These are phyloP conservation scores for Argentina silus DNA, from an alignment of 2,797 vertebrate species.

Conservation along the genomic window DNA sequence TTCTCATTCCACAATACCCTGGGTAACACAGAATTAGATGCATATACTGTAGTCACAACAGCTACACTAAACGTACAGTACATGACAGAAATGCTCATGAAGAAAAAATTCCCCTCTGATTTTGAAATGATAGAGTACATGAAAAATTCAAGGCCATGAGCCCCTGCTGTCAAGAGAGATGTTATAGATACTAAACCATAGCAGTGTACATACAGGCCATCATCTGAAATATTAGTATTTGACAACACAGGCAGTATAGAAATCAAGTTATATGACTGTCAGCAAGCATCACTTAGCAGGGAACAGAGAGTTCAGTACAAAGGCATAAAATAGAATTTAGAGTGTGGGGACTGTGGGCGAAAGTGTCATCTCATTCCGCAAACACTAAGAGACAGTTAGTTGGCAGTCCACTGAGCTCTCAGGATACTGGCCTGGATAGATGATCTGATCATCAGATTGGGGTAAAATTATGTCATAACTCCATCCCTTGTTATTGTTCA, in stretches of 20 bases:
- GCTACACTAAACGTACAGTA: no score
- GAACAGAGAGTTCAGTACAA: conserved; percentile 12
- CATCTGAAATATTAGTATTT: not conserved
- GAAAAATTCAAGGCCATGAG: not conserved
- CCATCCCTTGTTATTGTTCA: not conserved
- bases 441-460: not conserved
- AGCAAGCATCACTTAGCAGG: conserved; percentile 5
- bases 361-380: not conserved
- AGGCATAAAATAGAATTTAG: not conserved
- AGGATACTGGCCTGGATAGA: not conserved
- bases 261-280: conserved; percentile 9
- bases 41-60: no score
- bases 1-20: not conserved
- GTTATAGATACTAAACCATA: not conserved
- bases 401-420: not conserved
- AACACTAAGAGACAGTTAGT: not conserved
- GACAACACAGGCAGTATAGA: not conserved
- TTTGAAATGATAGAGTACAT: no score
- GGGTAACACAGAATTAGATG: not conserved
- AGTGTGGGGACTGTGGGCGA: conserved; percentile 8
- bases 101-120: no score
- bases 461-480: not conserved
- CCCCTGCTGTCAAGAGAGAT: not conserved
- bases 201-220: not conserved
- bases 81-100: no score